These are phyloP conservation scores for Dinocampus coccinellae DNA, from an alignment of 2,888 invertebrate species.

Conservation along the genomic window DNA sequence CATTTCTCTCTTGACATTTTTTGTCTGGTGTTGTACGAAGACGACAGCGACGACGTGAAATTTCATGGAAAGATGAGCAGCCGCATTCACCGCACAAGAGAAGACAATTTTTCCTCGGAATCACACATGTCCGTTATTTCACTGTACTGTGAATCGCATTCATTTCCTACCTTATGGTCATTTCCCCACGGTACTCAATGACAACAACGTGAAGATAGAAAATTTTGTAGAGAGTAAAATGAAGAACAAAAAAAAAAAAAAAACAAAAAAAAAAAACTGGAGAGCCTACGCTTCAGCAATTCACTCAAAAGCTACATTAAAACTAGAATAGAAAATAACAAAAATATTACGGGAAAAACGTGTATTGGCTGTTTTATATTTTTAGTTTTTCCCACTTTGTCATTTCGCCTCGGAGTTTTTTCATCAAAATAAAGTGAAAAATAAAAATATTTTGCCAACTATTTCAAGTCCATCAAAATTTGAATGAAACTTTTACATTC, in stretches of 20 bases:
- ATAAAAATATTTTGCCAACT: neutral
- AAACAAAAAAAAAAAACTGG: neutral
- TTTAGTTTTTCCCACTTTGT: neutral
- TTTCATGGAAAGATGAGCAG: conserved; percentile 30
- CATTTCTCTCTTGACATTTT: conserved; percentile 24
- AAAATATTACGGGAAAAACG: neutral
- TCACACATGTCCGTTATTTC: conserved; percentile 20
- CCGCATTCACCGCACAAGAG: neutral
- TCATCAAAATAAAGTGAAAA: neutral
- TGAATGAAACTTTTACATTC: conserved; percentile 18
- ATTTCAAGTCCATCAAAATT: conserved; percentile 12
- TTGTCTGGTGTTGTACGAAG: neutral
- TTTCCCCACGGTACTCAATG: conserved; percentile 22
- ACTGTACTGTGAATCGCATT: conserved; percentile 9
- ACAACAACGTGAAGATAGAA: neutral
- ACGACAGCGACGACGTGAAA: conserved; percentile 11
- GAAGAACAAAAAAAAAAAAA: too few relatives aligned
- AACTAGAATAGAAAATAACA: neutral
- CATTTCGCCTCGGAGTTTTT: neutral
- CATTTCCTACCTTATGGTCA: neutral
- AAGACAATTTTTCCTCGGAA: conserved; percentile 27
- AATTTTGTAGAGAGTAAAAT: too few relatives aligned
- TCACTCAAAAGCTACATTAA: neutral
- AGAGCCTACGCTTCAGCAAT: neutral
- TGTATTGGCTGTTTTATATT: neutral